phyloP scores from a whole-genome alignment of 2,888 invertebrate genomes.

The Lochmaea crataegi region DNA sequence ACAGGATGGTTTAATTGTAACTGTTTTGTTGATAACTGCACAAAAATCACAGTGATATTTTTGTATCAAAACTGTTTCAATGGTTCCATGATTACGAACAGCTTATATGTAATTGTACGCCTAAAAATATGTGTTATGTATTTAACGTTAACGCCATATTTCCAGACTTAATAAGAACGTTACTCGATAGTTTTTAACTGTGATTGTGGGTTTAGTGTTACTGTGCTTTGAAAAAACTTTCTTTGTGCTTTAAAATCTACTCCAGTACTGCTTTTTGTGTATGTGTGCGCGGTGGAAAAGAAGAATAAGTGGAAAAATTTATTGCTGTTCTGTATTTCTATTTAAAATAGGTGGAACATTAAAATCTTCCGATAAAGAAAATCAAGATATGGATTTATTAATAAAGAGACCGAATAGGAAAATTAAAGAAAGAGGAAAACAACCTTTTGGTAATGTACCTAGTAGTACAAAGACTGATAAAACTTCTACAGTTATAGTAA shows the following conservation, averaged over 20 bases:
- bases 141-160: constrained; percentile 23
- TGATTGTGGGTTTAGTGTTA: constrained; percentile 24
- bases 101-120: constrained; percentile 35
- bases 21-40: neutral
- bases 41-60: neutral
- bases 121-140: constrained; percentile 21
- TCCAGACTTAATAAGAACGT: constrained; percentile 22
- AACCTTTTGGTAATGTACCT: constrained; percentile 32
- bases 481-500: constrained; percentile 27
- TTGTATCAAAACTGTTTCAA: neutral
- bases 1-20: neutral
- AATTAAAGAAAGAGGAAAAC: constrained; percentile 36
- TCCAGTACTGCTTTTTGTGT: constrained; percentile 42
- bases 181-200: neutral
- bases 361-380: constrained; percentile 33
- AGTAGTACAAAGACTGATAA: constrained; percentile 41
- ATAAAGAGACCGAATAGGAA: constrained; percentile 33
- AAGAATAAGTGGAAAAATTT: constrained; percentile 12
- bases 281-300: constrained; percentile 21
- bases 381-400: constrained; percentile 36
- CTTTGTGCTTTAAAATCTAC: constrained; percentile 18
- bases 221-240: constrained; percentile 24
- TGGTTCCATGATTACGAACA: neutral
- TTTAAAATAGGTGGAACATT: constrained; percentile 38
- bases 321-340: constrained; percentile 31